Evolutionary conservation across 1,140 invertebrate species (phyloP).

Genomic region (Hyles vespertilio): DNA sequence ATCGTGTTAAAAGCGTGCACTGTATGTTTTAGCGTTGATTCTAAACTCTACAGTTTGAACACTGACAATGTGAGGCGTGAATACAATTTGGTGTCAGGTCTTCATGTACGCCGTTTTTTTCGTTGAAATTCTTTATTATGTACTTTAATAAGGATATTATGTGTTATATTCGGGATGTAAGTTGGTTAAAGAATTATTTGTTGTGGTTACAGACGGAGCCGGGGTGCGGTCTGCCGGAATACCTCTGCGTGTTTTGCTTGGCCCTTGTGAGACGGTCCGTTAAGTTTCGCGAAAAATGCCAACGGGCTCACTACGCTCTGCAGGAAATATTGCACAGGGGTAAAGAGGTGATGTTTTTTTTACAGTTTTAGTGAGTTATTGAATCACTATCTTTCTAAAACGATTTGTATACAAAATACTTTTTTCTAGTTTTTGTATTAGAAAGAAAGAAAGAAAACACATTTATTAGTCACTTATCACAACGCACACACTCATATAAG

Average conservation of each 20-base stretch:
- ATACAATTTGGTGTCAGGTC: conserved; percentile 51
- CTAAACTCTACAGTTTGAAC: conserved; percentile 46
- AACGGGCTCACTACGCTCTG: conserved; percentile 50
- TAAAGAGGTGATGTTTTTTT: conserved; percentile 36
- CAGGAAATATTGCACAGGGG: conserved; percentile 42
- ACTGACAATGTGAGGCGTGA: conserved; percentile 38
- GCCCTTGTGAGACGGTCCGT: conserved; percentile 43
- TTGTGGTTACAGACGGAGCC: conserved; percentile 37
- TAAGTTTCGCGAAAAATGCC: conserved; percentile 55
- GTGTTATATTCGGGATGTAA: too few species aligned
- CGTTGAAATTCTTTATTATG: conserved; percentile 9
- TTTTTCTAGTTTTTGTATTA: too few species aligned
- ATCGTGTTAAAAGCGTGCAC: conserved; percentile 52
- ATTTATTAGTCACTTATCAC: too few species aligned
- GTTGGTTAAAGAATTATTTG: background rate
- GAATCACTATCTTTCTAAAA: background rate
- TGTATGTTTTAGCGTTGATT: conserved; percentile 49
- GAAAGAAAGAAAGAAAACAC: too few species aligned
- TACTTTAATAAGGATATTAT: conserved; percentile 8
- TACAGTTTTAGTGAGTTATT: background rate
- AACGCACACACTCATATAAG: too few species aligned
- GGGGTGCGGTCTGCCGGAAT: conserved; percentile 48
- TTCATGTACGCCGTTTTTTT: conserved; percentile 43
- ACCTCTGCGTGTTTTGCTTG: conserved; percentile 49
- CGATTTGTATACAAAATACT: background rate